Conservation (phyloP, 2,888 invertebrate species). For the Drosophila sordidapex region DNA sequence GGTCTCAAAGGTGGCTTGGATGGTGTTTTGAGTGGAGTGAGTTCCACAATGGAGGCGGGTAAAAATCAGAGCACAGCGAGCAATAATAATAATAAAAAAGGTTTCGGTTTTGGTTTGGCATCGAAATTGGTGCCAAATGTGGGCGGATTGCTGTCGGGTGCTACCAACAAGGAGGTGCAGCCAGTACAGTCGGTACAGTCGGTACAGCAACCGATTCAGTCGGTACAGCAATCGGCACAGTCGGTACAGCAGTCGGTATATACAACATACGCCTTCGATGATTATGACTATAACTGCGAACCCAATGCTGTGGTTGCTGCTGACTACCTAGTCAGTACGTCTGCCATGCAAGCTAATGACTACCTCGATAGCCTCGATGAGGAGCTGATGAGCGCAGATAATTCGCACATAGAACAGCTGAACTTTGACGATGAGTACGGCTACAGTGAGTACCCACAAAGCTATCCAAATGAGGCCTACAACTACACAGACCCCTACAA, state of each 20-base stretch:
- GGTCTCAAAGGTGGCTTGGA: constrained; percentile 82
- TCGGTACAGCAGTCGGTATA: background rate
- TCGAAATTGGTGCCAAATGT: constrained; percentile 82
- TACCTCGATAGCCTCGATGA: constrained; percentile 34
- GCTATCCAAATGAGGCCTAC: constrained; percentile 5
- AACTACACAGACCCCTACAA: constrained; percentile 22
- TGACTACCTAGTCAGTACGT: background rate
- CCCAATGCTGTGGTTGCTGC: background rate
- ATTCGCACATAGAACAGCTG: constrained; percentile 8
- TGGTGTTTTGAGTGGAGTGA: constrained; percentile 77
- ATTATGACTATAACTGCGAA: background rate
- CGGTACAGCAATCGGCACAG: too few relatives aligned
- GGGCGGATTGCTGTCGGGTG: constrained; percentile 64
- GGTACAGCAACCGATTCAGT: background rate
- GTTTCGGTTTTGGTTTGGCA: constrained; percentile 80
- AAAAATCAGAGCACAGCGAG: constrained; percentile 8
- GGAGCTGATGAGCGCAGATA: constrained; percentile 16
- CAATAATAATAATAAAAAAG: constrained; percentile 49
- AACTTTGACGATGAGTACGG: constrained; percentile 72
- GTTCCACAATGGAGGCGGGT: constrained; percentile 48
- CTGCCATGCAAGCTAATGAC: constrained; percentile 1
- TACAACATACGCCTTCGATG: background rate
- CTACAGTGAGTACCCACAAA: constrained; percentile 64
- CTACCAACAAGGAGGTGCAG: constrained; percentile 30
- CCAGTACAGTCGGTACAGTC: constrained; percentile 18